A percentile compares a stretch with the other conserved stretches of the same genome.
phyloP scores from a whole-genome alignment of 2,888 invertebrate species.

The Mythimna lalbum region DNA sequence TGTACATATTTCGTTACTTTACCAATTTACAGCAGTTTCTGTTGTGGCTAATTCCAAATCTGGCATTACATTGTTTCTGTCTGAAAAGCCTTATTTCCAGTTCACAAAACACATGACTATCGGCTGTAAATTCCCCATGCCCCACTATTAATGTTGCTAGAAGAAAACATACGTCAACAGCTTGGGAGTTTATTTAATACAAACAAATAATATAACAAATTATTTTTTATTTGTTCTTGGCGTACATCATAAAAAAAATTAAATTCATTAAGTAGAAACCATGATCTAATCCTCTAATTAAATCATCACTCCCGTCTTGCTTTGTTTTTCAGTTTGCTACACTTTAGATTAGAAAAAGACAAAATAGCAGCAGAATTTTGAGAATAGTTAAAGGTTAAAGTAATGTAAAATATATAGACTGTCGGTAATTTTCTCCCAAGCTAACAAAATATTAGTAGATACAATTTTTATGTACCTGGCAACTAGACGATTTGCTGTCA shows the following conservation, averaged over 20 bases:
- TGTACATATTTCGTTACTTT: neutral
- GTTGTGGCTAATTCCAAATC: neutral
- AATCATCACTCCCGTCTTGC: neutral
- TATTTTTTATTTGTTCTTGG: too few relatives aligned
- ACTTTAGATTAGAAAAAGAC: neutral
- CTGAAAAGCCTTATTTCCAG: neutral
- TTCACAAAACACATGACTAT: neutral
- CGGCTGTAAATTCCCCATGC: neutral
- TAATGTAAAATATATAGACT: neutral
- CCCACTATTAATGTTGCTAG: neutral
- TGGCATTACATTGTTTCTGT: neutral
- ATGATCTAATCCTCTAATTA: too few relatives aligned
- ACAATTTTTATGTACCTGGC: neutral
- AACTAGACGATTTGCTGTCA: conserved; percentile 7
- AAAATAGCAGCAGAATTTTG: too few relatives aligned
- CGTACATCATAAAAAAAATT: too few relatives aligned
- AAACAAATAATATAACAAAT: too few relatives aligned
- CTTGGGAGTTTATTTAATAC: neutral
- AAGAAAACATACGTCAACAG: neutral
- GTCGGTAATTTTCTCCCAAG: neutral
- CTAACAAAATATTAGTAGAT: neutral
- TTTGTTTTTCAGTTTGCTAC: neutral
- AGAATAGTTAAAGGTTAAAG: neutral
- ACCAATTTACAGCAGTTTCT: too few relatives aligned
- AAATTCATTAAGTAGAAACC: too few relatives aligned